phyloP scores from a whole-genome alignment of 1,140 invertebrate species.

The Dermatophagoides farinae region DNA sequence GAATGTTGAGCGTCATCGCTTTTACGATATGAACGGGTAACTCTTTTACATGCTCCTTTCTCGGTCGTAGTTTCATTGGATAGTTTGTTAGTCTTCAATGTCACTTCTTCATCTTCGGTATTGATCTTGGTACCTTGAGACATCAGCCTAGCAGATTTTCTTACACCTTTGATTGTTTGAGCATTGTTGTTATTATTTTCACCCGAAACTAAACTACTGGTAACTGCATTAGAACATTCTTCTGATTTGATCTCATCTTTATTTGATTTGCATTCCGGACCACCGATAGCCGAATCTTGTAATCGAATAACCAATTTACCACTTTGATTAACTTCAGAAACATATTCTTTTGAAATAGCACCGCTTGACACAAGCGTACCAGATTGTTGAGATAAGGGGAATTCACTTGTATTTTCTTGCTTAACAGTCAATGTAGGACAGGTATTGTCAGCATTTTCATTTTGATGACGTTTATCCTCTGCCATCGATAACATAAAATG shows the following conservation, averaged over 20 bases:
- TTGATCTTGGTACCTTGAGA: slow-evolving; percentile 30
- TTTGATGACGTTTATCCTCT: neutral
- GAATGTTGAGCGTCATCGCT: slow-evolving; percentile 20
- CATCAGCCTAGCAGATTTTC: slow-evolving; percentile 45
- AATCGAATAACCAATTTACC: slow-evolving; percentile 20
- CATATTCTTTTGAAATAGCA: slow-evolving; percentile 17
- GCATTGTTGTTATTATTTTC: slow-evolving; percentile 3
- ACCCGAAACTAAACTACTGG: neutral
- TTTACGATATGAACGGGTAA: slow-evolving; percentile 17
- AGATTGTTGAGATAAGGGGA: neutral
- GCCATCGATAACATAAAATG: neutral
- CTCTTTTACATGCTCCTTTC: slow-evolving; percentile 6
- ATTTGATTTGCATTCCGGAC: slow-evolving; percentile 19
- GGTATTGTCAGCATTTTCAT: neutral
- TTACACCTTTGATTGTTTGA: slow-evolving; percentile 17
- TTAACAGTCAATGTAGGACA: neutral
- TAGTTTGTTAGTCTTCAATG: slow-evolving; percentile 31
- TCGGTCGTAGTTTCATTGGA: neutral
- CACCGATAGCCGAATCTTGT: slow-evolving; percentile 10
- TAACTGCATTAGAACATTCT: neutral
- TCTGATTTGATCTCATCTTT: slow-evolving; percentile 19
- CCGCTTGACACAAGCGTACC: neutral
- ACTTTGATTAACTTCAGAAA: slow-evolving; percentile 18
- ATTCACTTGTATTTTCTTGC: neutral
- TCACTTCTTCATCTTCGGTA: slow-evolving; percentile 64